Conservation (phyloP, 23 tunicate species). For the Trididemnum nubilum region DNA sequence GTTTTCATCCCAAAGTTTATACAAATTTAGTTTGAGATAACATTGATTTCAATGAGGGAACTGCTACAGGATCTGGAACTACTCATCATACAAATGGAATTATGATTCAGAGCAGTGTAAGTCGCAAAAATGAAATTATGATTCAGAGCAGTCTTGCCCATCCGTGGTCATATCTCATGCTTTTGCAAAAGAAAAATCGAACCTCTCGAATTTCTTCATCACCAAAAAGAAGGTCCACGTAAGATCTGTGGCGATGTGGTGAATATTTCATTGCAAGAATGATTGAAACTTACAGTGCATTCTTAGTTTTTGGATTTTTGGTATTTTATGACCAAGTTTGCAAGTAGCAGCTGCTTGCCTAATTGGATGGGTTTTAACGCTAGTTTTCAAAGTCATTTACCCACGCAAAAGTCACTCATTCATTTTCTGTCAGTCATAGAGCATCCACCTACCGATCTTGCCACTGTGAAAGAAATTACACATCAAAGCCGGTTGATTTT, state of each 20-base stretch:
- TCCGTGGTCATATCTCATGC: neutral
- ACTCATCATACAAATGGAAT: neutral
- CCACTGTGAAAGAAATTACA: neutral
- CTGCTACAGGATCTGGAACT: neutral
- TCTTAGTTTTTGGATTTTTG: neutral
- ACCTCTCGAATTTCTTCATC: neutral
- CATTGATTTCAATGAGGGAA: neutral
- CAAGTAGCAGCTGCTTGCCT: neutral
- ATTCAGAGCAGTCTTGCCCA: neutral
- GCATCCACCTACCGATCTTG: neutral
- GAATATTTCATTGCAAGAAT: neutral
- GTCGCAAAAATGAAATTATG: neutral
- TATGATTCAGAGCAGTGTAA: neutral
- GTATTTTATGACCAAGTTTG: neutral
- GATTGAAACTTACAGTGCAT: neutral
- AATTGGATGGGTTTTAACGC: neutral
- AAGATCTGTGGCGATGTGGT: neutral
- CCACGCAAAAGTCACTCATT: neutral
- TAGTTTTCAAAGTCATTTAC: neutral
- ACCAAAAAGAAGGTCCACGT: constrained; percentile 1
- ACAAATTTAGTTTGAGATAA: neutral
- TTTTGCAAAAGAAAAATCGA: neutral
- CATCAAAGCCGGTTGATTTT: neutral
- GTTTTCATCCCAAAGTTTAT: neutral
- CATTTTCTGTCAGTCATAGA: neutral